phyloP scores from a whole-genome alignment of 1,140 invertebrate species.

The Drosophila gunungcola region DNA sequence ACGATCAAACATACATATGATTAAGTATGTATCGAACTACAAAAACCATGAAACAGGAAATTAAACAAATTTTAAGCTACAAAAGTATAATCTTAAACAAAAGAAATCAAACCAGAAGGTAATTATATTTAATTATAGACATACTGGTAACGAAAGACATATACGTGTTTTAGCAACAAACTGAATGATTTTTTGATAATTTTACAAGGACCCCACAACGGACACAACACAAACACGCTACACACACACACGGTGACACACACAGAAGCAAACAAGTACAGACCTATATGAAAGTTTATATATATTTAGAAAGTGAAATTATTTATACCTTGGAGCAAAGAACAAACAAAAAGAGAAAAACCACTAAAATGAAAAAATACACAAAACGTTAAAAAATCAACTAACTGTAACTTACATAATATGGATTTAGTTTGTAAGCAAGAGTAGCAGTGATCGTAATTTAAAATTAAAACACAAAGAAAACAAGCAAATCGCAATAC shows the following conservation, averaged over 20 bases:
- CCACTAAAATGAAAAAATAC: slow-evolving; percentile 30
- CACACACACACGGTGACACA: slow-evolving; percentile 36
- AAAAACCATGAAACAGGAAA: slow-evolving; percentile 79
- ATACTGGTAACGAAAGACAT: slow-evolving; percentile 56
- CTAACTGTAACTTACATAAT: slow-evolving; percentile 75
- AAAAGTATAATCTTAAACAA: slow-evolving; percentile 70
- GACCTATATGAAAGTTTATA: slow-evolving; percentile 76
- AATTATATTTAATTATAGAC: slow-evolving; percentile 59
- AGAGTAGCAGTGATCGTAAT: slow-evolving; percentile 82
- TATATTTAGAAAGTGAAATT: slow-evolving; percentile 81
- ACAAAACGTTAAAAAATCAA: slow-evolving; percentile 50
- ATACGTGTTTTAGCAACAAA: slow-evolving; percentile 67
- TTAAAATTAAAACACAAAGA: slow-evolving; percentile 71
- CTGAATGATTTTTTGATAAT: slow-evolving; percentile 82
- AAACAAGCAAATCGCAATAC: slow-evolving; percentile 29
- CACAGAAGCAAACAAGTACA: slow-evolving; percentile 42
- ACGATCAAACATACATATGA: slow-evolving; percentile 59
- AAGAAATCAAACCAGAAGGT: slow-evolving; percentile 40
- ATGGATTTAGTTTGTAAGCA: slow-evolving; percentile 75
- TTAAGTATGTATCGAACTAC: slow-evolving; percentile 66
- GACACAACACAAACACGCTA: slow-evolving; percentile 27
- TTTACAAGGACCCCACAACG: slow-evolving; percentile 63
- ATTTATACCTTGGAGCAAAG: slow-evolving; percentile 78
- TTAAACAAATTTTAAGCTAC: slow-evolving; percentile 82
- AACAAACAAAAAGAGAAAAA: slow-evolving; percentile 39